Evolutionary conservation across 2,113 vertebrate species (phyloP).

Genomic region (Tringa solitaria): DNA sequence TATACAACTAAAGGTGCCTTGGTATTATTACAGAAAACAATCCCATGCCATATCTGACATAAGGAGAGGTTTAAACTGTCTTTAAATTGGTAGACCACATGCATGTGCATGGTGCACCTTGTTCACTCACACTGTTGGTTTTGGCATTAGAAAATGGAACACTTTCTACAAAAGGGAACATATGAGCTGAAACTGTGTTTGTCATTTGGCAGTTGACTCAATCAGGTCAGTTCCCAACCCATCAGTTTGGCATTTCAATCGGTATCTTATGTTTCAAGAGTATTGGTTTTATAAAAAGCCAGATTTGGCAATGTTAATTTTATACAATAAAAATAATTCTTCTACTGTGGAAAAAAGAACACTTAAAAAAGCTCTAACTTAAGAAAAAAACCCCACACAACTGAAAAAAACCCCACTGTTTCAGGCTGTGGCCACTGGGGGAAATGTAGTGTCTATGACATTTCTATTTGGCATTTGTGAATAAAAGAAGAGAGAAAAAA

Average conservation of each 20-base stretch:
- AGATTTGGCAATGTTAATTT: constrained; percentile 71
- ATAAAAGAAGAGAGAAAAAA: constrained; percentile 60
- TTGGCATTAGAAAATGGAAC: constrained; percentile 66
- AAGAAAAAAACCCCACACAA: background rate
- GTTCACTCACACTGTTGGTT: constrained; percentile 9
- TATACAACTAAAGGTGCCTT: constrained; percentile 52
- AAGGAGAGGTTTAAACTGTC: constrained; percentile 32
- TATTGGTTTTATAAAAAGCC: constrained; percentile 66
- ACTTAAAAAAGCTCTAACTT: constrained; percentile 42
- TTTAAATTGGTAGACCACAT: constrained; percentile 39
- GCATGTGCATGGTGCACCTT: constrained; percentile 11
- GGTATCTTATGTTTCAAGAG: constrained; percentile 51
- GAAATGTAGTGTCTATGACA: constrained; percentile 77
- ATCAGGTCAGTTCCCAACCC: constrained; percentile 60
- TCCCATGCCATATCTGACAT: constrained; percentile 25
- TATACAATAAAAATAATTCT: constrained; percentile 59
- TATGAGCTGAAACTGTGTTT: constrained; percentile 39
- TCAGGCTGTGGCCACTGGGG: constrained; percentile 60
- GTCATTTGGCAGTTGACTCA: constrained; percentile 69
- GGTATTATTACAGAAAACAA: constrained; percentile 46
- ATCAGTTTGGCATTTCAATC: constrained; percentile 68
- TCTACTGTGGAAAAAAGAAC: constrained; percentile 62
- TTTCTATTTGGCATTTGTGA: constrained; percentile 82
- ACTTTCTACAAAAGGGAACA: constrained; percentile 40
- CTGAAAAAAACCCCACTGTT: background rate